Percentiles rank a stretch among this genome's conserved stretches.
Conservation (phyloP, 2,113 vertebrate genomes). For the Amazona guildingii region DNA sequence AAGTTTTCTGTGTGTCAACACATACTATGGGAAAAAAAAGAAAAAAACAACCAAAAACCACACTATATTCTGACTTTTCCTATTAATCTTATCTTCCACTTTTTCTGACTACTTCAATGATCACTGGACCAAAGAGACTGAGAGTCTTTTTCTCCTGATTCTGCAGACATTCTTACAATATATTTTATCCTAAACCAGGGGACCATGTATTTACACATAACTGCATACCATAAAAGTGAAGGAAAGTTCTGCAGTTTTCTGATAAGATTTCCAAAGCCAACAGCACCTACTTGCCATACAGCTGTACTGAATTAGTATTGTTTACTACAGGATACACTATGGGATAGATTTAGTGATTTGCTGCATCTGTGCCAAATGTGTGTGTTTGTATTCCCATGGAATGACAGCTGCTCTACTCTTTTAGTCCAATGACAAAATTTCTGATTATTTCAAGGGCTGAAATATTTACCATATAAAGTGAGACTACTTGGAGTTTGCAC, state of each 20-base stretch:
- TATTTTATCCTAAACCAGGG: neutral
- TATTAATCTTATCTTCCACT: neutral
- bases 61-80: neutral
- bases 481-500: neutral
- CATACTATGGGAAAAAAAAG: neutral
- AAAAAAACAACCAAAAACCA: neutral
- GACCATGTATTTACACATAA: neutral
- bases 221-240: neutral
- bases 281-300: neutral
- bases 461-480: neutral
- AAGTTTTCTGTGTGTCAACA: neutral
- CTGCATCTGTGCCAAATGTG: neutral
- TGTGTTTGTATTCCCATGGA: neutral
- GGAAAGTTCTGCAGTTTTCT: neutral
- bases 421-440: neutral
- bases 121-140: neutral
- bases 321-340: neutral
- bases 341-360: neutral
- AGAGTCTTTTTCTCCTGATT: neutral
- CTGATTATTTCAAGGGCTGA: neutral
- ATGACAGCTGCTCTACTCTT: neutral
- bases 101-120: neutral
- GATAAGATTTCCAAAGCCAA: neutral
- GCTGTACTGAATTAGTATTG: rapidly evolving
- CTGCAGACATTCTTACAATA: neutral